phyloP scores from a whole-genome alignment of 2,888 invertebrate species.

The Noctuana brunneofusca region DNA sequence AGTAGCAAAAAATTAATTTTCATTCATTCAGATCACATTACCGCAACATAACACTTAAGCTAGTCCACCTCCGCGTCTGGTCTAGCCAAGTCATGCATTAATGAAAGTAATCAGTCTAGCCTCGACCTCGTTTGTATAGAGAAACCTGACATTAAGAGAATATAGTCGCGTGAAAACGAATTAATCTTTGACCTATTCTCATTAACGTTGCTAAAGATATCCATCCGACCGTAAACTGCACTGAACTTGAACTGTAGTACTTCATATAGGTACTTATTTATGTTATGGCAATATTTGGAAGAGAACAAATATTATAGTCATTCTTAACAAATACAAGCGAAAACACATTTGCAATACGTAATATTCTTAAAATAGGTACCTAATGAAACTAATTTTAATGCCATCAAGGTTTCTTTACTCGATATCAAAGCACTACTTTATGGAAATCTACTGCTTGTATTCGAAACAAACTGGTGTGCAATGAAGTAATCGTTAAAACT shows the following conservation, averaged over 20 bases:
- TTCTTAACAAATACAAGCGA: not conserved
- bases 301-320: not conserved
- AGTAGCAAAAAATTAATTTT: constrained; percentile 26
- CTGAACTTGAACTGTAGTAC: constrained; percentile 28
- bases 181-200: constrained; percentile 66
- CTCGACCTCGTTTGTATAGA: constrained; percentile 54
- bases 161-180: constrained; percentile 64
- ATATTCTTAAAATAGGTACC: not conserved
- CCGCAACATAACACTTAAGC: constrained; percentile 40
- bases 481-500: constrained; percentile 13
- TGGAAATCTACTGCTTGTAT: not conserved
- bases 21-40: constrained; percentile 39
- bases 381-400: not conserved
- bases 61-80: constrained; percentile 41
- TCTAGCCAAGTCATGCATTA: constrained; percentile 51
- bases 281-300: not conserved
- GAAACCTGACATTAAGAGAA: constrained; percentile 55
- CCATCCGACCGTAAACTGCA: constrained; percentile 12
- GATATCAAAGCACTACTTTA: not conserved
- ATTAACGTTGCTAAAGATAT: constrained; percentile 39
- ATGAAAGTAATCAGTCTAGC: constrained; percentile 64
- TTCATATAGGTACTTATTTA: not conserved
- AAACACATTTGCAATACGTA: not conserved
- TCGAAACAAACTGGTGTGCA: not conserved
- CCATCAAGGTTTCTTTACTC: not conserved